phyloP scores from a whole-genome alignment of 2,797 vertebrate genomes.

The Myotis myotis region DNA sequence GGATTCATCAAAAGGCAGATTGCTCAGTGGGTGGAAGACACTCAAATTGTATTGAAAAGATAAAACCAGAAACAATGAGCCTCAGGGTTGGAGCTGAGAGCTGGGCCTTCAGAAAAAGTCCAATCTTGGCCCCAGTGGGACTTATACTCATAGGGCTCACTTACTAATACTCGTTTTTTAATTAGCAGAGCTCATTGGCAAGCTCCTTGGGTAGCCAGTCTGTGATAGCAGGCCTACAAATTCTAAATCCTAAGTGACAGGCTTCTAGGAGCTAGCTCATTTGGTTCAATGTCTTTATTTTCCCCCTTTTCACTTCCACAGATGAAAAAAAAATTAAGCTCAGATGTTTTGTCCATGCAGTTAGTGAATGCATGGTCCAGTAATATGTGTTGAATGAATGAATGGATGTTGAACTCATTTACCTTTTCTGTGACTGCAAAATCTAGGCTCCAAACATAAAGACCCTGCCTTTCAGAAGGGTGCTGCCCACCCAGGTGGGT shows the following conservation, averaged over 20 bases:
- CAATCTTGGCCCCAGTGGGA: too few species aligned
- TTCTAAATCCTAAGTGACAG: background rate
- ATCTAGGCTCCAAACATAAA: background rate
- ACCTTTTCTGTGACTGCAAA: background rate
- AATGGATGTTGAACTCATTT: background rate
- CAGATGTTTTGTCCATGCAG: background rate
- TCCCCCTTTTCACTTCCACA: background rate
- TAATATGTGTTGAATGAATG: background rate
- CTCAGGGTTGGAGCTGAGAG: background rate
- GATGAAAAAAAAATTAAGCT: background rate
- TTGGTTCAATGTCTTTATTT: background rate
- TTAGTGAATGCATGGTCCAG: background rate
- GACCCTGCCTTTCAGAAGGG: background rate
- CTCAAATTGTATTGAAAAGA: background rate
- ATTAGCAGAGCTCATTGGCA: background rate
- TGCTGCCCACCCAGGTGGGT: background rate
- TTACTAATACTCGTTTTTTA: background rate
- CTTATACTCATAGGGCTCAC: background rate
- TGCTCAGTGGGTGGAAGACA: background rate
- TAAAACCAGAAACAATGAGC: background rate
- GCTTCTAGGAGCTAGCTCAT: background rate
- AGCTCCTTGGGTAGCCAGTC: background rate
- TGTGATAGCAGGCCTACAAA: background rate
- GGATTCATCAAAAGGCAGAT: background rate
- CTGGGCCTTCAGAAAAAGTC: background rate